Conservation (phyloP, 2,888 invertebrate species). For the Neoaliturus tenellus region DNA sequence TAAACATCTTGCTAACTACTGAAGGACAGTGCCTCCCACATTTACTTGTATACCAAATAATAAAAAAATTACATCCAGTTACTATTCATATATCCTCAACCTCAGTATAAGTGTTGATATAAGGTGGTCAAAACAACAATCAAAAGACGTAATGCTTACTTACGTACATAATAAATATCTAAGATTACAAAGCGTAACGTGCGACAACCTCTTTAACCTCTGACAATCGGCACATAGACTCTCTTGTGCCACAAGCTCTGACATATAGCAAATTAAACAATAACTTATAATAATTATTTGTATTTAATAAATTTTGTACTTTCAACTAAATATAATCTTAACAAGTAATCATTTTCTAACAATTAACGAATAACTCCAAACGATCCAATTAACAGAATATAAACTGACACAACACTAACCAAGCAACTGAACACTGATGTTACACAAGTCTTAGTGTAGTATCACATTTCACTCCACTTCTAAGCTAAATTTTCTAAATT, state of each 20-base stretch:
- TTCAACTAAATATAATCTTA: slow-evolving; percentile 36
- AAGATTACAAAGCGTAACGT: slow-evolving; percentile 35
- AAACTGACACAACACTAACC: neutral
- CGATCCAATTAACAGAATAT: slow-evolving; percentile 30
- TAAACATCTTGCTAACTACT: slow-evolving; percentile 8
- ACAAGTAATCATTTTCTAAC: neutral
- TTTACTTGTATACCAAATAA: slow-evolving; percentile 6
- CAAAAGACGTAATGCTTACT: slow-evolving; percentile 28
- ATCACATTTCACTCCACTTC: slow-evolving; percentile 17
- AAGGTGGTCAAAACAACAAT: slow-evolving; percentile 23
- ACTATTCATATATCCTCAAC: slow-evolving; percentile 9
- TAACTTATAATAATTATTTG: slow-evolving; percentile 9
- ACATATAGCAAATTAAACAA: neutral
- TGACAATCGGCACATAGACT: neutral
- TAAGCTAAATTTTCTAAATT: neutral
- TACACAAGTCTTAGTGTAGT: slow-evolving; percentile 27
- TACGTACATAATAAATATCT: slow-evolving; percentile 23
- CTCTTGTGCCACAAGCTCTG: neutral
- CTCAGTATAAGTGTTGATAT: neutral
- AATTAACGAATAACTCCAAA: slow-evolving; percentile 23
- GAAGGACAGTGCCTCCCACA: neutral
- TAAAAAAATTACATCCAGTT: neutral
- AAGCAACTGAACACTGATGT: slow-evolving; percentile 6
- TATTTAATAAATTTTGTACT: slow-evolving; percentile 32
- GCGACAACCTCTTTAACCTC: neutral